phyloP scores from a whole-genome alignment of 2,888 invertebrate species.

The Thalpophila matura region DNA sequence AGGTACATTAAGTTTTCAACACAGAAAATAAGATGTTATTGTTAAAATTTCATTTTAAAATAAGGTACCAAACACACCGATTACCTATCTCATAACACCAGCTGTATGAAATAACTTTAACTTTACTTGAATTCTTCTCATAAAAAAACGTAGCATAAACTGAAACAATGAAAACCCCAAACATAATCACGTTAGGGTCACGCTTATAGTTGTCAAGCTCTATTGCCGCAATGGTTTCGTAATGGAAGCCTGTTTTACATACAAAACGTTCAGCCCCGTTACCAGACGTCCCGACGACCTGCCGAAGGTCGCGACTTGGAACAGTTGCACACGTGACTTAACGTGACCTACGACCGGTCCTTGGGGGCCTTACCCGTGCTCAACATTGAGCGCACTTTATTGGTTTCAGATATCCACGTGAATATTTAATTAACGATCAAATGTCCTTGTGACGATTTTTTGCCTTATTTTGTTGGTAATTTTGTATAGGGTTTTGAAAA shows the following conservation, averaged over 20 bases:
- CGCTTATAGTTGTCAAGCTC: constrained; percentile 13
- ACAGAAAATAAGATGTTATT: no score
- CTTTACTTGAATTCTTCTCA: no score
- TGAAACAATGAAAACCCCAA: constrained; percentile 7
- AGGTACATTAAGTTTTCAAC: no score
- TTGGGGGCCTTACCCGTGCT: constrained; percentile 24
- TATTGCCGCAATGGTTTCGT: constrained; percentile 1
- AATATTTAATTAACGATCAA: background rate
- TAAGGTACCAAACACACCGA: no score
- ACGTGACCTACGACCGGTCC: constrained; percentile 23
- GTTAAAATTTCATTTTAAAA: no score
- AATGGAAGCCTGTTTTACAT: constrained; percentile 20
- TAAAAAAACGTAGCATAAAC: no score
- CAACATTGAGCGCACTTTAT: constrained; percentile 2
- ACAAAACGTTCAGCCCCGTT: constrained; percentile 15
- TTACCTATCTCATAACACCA: no score
- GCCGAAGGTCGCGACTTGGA: constrained; percentile 24
- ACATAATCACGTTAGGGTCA: background rate
- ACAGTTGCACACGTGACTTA: background rate
- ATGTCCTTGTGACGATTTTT: background rate
- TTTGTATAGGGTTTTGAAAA: no score
- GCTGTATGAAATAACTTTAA: no score
- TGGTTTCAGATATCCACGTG: constrained; percentile 12
- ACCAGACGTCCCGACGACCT: constrained; percentile 33
- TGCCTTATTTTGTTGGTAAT: background rate